Evolutionary conservation across 2,888 invertebrate genomes (phyloP), one percentile per base, ranked within the genome.

Genomic region (Lithosia quadra): DNA sequence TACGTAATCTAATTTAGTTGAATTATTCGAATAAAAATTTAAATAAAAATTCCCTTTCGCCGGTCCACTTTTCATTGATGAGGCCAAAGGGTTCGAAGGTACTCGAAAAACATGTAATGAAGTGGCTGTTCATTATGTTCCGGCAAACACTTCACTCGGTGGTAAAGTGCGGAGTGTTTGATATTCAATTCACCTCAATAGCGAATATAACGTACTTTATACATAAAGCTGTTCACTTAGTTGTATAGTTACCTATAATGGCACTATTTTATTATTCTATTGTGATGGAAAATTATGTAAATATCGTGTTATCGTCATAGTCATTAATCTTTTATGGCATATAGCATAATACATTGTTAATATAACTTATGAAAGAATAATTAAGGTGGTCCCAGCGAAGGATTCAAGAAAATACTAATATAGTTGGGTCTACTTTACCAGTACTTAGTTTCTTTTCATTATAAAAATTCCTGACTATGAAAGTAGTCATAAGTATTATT

Each of bases 1-100:
- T 74, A 67, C 67, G 63, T 65, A 70, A 63, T 81, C 74, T 77
- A 69, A 81, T 80, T 76, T 69, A 74, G 67, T 75, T 76, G 59
- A 72, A 58, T 69, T 76, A 74, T 72, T 57, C 73, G 67, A 79
- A 78, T 49, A 49, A 49, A 49, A 18, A n/a, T 49, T 49, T n/a
- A n/a, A 49, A 49, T 49, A 75, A 69, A 69, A 73, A 73, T 68
- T 67, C 57, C 34, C 68, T 78, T 71, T 66, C 43, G 57, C 22
- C 67, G 67, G 10, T 62, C 57, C 53, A 68, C 22, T 71, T 75
- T 72, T 69, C 64, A 75, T 24, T 64, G 57, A 65, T 77, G 21
- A 63, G 39, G 21, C 39, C 53, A 62, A 74, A 65, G 62, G 65
- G 43, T 56, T 62, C 22, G 15, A 21, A 63, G 62, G 58, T 57